Evolutionary conservation across 2,888 invertebrate species (phyloP).

Genomic region (Sminthurinus aureus): DNA sequence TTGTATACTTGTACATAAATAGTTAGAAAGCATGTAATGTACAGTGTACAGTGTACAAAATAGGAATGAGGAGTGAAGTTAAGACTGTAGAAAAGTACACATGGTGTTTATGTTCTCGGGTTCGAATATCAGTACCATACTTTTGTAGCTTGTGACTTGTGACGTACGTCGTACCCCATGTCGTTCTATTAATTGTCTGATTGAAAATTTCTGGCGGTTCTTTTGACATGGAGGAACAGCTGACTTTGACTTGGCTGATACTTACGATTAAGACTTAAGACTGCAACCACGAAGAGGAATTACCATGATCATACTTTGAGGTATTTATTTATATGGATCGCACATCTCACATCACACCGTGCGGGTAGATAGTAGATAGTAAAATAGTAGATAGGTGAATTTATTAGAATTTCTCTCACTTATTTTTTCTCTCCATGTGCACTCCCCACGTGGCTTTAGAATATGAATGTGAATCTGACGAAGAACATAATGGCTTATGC

Average conservation of each 20-base stretch:
- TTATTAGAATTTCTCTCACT: conserved; percentile 29
- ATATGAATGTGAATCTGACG: too few species aligned
- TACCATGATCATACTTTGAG: conserved; percentile 3
- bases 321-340: conserved; percentile 23
- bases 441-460: conserved; percentile 8
- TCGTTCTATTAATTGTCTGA: conserved; percentile 37
- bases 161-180: conserved; percentile 27
- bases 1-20: too few species aligned
- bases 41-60: too few species aligned
- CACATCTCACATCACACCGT: neutral
- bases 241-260: conserved; percentile 50
- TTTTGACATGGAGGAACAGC: conserved; percentile 49
- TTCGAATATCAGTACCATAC: too few species aligned
- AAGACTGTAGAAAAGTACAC: too few species aligned
- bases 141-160: neutral
- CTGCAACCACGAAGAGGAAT: conserved; percentile 5
- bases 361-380: conserved; percentile 13
- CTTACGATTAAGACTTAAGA: conserved; percentile 20
- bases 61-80: too few species aligned
- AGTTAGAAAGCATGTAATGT: too few species aligned
- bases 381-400: conserved; percentile 15
- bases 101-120: too few species aligned
- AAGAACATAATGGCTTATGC: neutral
- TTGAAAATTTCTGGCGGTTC: conserved; percentile 38
- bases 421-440: conserved; percentile 11